Evolutionary conservation across 30 jellyfish, hydroid and myxozoan genomes (phyloP).

Genomic region (Hydractinia symbiolongicarpus): DNA sequence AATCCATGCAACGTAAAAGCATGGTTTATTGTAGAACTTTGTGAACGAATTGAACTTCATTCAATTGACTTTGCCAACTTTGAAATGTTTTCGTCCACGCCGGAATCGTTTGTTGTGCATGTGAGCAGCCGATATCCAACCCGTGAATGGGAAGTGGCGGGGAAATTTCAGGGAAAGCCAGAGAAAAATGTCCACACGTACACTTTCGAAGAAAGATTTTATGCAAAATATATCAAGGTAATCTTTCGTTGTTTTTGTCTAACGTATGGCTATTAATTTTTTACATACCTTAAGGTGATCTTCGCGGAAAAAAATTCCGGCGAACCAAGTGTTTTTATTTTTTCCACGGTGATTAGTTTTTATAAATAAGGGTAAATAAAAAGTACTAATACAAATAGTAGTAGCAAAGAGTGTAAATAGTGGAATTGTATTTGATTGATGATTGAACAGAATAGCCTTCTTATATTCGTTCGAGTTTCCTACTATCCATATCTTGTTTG

Average conservation of each 20-base stretch:
- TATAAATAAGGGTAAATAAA: too few species aligned
- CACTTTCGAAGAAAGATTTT: slow-evolving; percentile 57
- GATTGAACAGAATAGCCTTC: too few species aligned
- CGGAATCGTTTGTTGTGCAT: slow-evolving; percentile 59
- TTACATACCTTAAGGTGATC: not conserved
- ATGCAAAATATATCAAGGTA: slow-evolving; percentile 93
- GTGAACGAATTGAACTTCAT: slow-evolving; percentile 84
- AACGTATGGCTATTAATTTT: not conserved
- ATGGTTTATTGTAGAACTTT: slow-evolving; percentile 92
- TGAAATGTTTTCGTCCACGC: slow-evolving; percentile 95
- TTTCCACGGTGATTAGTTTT: too few species aligned
- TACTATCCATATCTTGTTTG: too few species aligned
- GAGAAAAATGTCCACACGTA: slow-evolving; percentile 55
- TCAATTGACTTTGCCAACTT: slow-evolving; percentile 84
- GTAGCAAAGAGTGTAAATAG: too few species aligned
- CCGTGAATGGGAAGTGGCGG: slow-evolving; percentile 88
- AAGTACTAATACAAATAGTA: too few species aligned
- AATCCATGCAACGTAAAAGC: slow-evolving; percentile 83
- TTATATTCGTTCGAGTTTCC: too few species aligned
- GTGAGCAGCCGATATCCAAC: slow-evolving; percentile 84
- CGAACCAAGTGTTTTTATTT: not conserved
- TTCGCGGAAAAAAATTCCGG: not conserved
- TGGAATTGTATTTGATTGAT: too few species aligned
- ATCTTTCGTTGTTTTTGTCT: not conserved
- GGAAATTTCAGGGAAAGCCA: slow-evolving; percentile 43